Evolutionary conservation across 2,888 invertebrate species (phyloP), one percentile per base, ranked within the genome.

Genomic region (Drosophila robusta): DNA sequence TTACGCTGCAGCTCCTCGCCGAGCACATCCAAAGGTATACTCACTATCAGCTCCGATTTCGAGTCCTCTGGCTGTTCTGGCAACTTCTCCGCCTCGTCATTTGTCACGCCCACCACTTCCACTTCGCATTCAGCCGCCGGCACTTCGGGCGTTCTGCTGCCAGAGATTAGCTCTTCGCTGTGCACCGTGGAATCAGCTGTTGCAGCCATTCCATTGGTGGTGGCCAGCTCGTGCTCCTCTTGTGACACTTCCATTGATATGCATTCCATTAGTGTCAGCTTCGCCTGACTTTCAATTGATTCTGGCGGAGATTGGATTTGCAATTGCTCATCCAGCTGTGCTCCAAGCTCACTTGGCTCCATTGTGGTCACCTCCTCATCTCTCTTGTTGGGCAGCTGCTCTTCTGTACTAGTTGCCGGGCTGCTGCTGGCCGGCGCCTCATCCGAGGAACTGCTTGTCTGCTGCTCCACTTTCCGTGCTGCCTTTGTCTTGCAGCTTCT

Each of bases 1-100:
- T 64, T 74, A 4, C 79, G 89, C 67, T 79, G 80, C 29, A 89
- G 50, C 4, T 79, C 70, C 47, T 80, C 74, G 16, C 57, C 70
- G 3, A 86, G 71, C 16, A 51, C 56, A 5, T 85, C 61, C 14
- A 89, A 52, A 1, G 89, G 86, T 63, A 86, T 87, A 65, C 88
- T 87, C 0, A 86, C 78, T 8, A 87, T 70, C 1, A 86, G 38
- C 38, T 70, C 73, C 11, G 57, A 18, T 7, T 14, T 22, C 11
- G 24, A 11, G 7, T 44, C 32, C 16, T 45, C 46, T 0, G 14
- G 8, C 18, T n/a, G 45, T 3, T 34, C 50, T 8, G 5, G 12
- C n/a, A 2, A 29, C 18, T 41, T 1, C 16, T 6, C 18, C n/a
- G 1, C 32, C 39, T 56, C 58, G 3, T 50, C 29, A 8, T 47